Base-by-base conservation (phyloP, 64 coral and sea anemone genomes). In the Porites australiensis region DNA sequence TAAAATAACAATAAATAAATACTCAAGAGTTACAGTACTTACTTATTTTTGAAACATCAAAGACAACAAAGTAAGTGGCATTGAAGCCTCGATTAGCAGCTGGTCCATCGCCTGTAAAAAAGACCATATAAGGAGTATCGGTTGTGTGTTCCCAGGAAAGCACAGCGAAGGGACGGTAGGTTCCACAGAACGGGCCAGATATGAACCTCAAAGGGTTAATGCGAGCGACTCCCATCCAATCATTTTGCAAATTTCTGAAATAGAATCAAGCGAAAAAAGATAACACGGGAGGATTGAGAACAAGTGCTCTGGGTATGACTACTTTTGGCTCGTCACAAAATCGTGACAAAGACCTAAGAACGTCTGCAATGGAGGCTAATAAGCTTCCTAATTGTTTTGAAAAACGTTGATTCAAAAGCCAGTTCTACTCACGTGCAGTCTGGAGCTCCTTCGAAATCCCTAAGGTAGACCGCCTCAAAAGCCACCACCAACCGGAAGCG, bases 111-210 rank as follows among this genome's bases (percentile, higher is more conserved):
- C 73, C 47, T 47, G 73, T 76, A 19, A 50, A 50, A 19, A 50
- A 76, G 3, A 15, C 48, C 47, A 76, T 19, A 76, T 76, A 76
- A 50, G 48, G 13, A 3, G 73, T 13, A 76, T 44, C 37, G 10
- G 8, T 2, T n/a, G 4, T 48, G 63, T 46, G 12, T 50, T 13
- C 63, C 61, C 63, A n/a, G 46, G 44, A 18, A 63, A 22, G 9
- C 16, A 79, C 21, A 5, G 81, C 81, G 46, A 83, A 83, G 6
- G 81, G 81, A n/a, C 19, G 18, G 44, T 50, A 64, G 2, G 13
- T 50, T 66, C 61, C 81, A 13, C 81, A 83, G 16, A 67, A 83
- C 18, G 81, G 81, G 51, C 81, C 81, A 66, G 81, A 44, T 50
- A 64, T 47, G 12, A 68, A 11, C 44, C 18, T 4, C 16, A 16